These are phyloP conservation scores for Hydraecia micacea DNA, from an alignment of 2,888 invertebrate genomes.

Conservation along the genomic window DNA sequence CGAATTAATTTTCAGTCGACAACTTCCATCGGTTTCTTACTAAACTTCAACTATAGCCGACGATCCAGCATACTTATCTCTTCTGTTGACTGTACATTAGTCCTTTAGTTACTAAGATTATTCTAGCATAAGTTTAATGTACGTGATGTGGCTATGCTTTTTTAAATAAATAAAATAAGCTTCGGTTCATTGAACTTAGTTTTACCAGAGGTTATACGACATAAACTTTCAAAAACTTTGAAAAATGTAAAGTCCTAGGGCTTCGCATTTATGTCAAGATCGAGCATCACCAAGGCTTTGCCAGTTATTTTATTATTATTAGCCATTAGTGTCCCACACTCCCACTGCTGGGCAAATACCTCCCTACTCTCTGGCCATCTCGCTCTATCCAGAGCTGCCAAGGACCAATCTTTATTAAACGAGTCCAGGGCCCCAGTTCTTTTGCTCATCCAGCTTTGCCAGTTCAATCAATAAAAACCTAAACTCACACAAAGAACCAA, in stretches of 20 bases:
- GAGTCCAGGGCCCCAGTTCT: too few relatives aligned
- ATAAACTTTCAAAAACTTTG: neutral
- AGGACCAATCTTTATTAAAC: neutral
- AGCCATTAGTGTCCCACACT: too few relatives aligned
- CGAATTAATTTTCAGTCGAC: too few relatives aligned
- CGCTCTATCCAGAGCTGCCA: neutral
- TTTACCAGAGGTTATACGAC: neutral
- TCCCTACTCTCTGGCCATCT: neutral
- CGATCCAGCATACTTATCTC: too few relatives aligned
- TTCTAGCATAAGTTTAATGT: too few relatives aligned
- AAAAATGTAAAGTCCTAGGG: neutral
- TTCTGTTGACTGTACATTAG: too few relatives aligned
- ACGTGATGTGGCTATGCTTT: too few relatives aligned
- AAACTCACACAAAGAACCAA: conserved; percentile 26
- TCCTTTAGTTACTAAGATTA: too few relatives aligned
- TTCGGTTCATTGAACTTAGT: neutral
- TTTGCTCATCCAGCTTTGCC: neutral
- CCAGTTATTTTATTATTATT: neutral
- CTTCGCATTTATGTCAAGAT: neutral
- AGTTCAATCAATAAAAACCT: conserved; percentile 6
- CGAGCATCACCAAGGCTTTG: neutral
- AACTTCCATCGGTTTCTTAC: too few relatives aligned
- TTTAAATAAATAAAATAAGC: too few relatives aligned
- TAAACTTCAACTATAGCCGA: too few relatives aligned
- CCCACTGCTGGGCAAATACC: neutral